Evolutionary conservation across 2,888 invertebrate genomes (phyloP).

Genomic region (Syrista parreyssii): DNA sequence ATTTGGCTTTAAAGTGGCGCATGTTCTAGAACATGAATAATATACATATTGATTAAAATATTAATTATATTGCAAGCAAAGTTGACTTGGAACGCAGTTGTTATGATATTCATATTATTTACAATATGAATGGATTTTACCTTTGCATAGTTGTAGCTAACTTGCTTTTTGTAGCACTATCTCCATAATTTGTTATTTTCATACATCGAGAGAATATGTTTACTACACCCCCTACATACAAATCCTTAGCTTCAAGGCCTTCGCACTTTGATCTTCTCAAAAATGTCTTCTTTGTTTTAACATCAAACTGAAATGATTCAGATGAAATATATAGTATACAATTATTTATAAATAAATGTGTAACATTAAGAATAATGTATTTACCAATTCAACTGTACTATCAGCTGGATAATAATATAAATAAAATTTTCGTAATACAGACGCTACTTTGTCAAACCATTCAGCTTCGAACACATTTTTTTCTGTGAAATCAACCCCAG

Average conservation of each 20-base stretch:
- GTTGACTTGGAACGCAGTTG: not conserved
- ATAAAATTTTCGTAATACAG: slow-evolving; percentile 78
- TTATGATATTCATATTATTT: slow-evolving; percentile 11
- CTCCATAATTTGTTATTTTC: slow-evolving; percentile 79
- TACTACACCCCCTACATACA: slow-evolving; percentile 80
- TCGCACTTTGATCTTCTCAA: slow-evolving; percentile 77
- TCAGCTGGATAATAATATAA: slow-evolving; percentile 83
- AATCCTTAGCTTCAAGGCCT: slow-evolving; percentile 73
- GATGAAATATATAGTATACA: slow-evolving; percentile 11
- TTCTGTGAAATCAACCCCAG: slow-evolving; percentile 35
- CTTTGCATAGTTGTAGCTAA: slow-evolving; percentile 75
- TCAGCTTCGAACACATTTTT: slow-evolving; percentile 77
- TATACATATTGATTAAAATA: not conserved
- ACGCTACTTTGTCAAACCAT: slow-evolving; percentile 88
- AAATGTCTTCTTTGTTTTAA: slow-evolving; percentile 74
- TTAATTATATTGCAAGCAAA: not conserved
- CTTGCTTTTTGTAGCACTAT: slow-evolving; percentile 74
- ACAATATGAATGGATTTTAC: slow-evolving; percentile 61
- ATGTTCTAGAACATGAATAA: slow-evolving; percentile 71
- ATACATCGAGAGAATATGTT: slow-evolving; percentile 80
- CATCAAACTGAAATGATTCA: slow-evolving; percentile 69
- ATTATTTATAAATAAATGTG: slow-evolving; percentile 10
- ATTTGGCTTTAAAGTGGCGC: slow-evolving; percentile 82
- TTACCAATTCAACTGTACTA: slow-evolving; percentile 83
- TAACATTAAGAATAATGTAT: slow-evolving; percentile 10